Conservation (phyloP, 2,888 invertebrate species). For the Elegia similella region DNA sequence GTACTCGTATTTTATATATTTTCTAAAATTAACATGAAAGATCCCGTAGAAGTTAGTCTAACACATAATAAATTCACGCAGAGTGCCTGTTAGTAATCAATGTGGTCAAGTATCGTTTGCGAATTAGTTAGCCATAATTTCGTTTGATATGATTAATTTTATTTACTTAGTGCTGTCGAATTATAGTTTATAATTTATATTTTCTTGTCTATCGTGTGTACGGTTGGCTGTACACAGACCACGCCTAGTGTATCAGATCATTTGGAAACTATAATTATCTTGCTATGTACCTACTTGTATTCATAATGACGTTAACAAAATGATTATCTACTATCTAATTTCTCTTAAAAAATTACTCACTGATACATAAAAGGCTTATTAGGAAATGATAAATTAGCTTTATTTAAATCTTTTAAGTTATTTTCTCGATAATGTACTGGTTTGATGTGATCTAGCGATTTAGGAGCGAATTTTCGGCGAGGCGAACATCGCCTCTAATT, state of each 20-base stretch:
- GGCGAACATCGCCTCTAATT: background rate
- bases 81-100: slow-evolving; percentile 76
- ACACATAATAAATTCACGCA: slow-evolving; percentile 71
- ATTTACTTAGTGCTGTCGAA: slow-evolving; percentile 66
- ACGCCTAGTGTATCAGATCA: slow-evolving; percentile 58
- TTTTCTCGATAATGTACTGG: slow-evolving; percentile 60
- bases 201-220: slow-evolving; percentile 38
- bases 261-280: slow-evolving; percentile 42
- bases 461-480: background rate
- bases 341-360: slow-evolving; percentile 54
- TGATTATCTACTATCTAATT: slow-evolving; percentile 35
- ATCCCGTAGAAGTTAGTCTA: slow-evolving; percentile 57
- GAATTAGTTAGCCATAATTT: slow-evolving; percentile 76
- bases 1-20: slow-evolving; percentile 64
- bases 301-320: slow-evolving; percentile 32
- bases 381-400: slow-evolving; percentile 70
- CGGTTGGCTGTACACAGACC: slow-evolving; percentile 29
- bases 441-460: slow-evolving; percentile 26
- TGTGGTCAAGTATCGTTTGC: slow-evolving; percentile 62
- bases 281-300: slow-evolving; percentile 36
- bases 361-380: slow-evolving; percentile 63
- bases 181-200: slow-evolving; percentile 65
- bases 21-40: slow-evolving; percentile 49
- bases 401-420: slow-evolving; percentile 74
- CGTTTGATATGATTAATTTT: slow-evolving; percentile 64